Evolutionary conservation across 2,888 invertebrate species (phyloP).

Genomic region (Erebia aethiops): DNA sequence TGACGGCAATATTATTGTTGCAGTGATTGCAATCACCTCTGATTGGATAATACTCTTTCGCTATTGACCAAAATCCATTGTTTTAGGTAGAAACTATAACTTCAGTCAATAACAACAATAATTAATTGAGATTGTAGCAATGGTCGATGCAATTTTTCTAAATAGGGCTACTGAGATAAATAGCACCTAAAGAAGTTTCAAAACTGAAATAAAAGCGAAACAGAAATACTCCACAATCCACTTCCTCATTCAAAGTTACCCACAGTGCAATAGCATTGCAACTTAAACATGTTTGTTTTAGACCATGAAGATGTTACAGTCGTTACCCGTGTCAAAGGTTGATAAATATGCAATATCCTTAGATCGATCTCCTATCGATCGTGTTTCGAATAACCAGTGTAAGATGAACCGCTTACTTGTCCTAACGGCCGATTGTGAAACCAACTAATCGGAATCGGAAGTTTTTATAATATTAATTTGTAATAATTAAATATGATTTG

Average conservation of each 20-base stretch:
- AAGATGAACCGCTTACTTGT: slow-evolving; percentile 43
- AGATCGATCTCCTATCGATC: slow-evolving; percentile 76
- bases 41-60: too few species aligned
- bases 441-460: slow-evolving; percentile 6
- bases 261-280: slow-evolving; percentile 23
- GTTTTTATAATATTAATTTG: neutral
- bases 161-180: too few species aligned
- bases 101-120: too few species aligned
- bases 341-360: slow-evolving; percentile 82
- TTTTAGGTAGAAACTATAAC: too few species aligned
- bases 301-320: slow-evolving; percentile 79
- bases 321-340: slow-evolving; percentile 82
- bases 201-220: neutral
- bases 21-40: too few species aligned
- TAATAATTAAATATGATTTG: neutral
- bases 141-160: too few species aligned
- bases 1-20: too few species aligned
- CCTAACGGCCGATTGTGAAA: slow-evolving; percentile 22
- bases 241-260: slow-evolving; percentile 13
- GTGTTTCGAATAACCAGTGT: slow-evolving; percentile 62
- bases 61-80: too few species aligned
- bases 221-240: neutral
- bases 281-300: slow-evolving; percentile 71
- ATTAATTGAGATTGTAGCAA: too few species aligned
- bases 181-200: too few species aligned